Base-by-base conservation (phyloP, 2,113 vertebrate genomes). In the Pungitius pungitius region DNA sequence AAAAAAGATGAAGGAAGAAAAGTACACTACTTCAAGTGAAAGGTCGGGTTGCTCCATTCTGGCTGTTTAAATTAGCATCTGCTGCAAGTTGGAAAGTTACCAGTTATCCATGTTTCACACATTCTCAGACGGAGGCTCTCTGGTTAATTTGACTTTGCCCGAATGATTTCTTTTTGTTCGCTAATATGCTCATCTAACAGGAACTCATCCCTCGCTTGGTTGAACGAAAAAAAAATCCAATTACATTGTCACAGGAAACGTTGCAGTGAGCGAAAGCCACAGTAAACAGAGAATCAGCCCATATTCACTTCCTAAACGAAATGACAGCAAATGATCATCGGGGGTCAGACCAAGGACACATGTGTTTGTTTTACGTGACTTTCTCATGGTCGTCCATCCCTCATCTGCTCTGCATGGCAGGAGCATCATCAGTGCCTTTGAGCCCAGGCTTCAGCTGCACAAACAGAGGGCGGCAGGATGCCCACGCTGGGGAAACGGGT, bases 381-480 rank as follows among this genome's bases (percentile, higher is more conserved):
- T 86, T 85, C 79, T 84, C 84, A 80, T 85, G 87, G 40, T 47
- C 24, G 33, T 71, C 80, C 24, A 47, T 75, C 77, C 49, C 49
- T 66, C 59, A 39, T 78, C 75, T 89, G 82, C 35, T 69, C 65
- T 75, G 72, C 83, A 83, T 75, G 2, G 1, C 37, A 73, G 71
- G 85, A 83, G 83, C 83, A 87, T 82, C 54, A 70, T 62, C 33
- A 54, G 24, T 69, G 77, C 51, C 78, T 89, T 85, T 85, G 77
- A 64, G 6, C 15, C 35, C 65, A 56, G 60, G 78, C 39, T 77
- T 93, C 93, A 95, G 93, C 94, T 95, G 94, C 85, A 75, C 85
- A 92, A 94, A 94, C 89, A 94, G 84, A 43, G 70, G 70, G 86
- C 69, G 72, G 73, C 57, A 68, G 83, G 68, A n/a, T 67, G 33